These are phyloP conservation scores for Plutella xylostella DNA, from an alignment of 2,888 invertebrate species.

Conservation along the genomic window DNA sequence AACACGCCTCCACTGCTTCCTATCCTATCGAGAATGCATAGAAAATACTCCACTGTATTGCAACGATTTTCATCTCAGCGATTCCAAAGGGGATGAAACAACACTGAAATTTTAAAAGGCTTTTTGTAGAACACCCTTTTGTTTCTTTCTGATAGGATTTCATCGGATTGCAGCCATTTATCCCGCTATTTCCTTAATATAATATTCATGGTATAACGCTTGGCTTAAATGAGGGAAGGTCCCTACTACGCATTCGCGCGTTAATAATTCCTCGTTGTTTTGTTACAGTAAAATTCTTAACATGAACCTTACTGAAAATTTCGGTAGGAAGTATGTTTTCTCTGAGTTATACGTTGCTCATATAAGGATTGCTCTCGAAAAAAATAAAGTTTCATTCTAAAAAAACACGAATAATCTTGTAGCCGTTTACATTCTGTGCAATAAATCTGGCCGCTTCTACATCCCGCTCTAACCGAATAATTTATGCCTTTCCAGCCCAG, in stretches of 20 bases:
- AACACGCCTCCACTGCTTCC: too few relatives aligned
- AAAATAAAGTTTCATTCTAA: too few relatives aligned
- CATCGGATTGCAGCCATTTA: conserved; percentile 20
- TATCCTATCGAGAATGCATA: conserved; percentile 9
- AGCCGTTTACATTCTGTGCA: too few relatives aligned
- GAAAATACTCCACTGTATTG: conserved; percentile 7
- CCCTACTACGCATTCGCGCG: not conserved
- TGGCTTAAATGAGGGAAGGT: not conserved
- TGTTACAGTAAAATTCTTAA: not conserved
- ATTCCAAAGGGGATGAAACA: conserved; percentile 23
- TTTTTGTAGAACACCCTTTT: conserved; percentile 19
- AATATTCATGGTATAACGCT: conserved; percentile 19
- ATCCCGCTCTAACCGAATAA: too few relatives aligned
- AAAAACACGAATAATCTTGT: too few relatives aligned
- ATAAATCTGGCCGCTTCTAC: too few relatives aligned
- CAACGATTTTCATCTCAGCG: conserved; percentile 14
- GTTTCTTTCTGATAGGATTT: conserved; percentile 25
- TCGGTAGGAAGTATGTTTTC: too few relatives aligned
- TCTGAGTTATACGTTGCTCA: too few relatives aligned
- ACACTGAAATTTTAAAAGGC: conserved; percentile 28
- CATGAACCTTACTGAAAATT: not conserved
- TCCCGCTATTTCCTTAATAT: conserved; percentile 20
- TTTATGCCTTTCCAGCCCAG: too few relatives aligned
- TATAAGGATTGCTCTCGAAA: too few relatives aligned
- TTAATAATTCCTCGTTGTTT: not conserved